These are phyloP conservation scores for Recurvirostra avosetta DNA, from an alignment of 2,113 vertebrate genomes.

Conservation along the genomic window DNA sequence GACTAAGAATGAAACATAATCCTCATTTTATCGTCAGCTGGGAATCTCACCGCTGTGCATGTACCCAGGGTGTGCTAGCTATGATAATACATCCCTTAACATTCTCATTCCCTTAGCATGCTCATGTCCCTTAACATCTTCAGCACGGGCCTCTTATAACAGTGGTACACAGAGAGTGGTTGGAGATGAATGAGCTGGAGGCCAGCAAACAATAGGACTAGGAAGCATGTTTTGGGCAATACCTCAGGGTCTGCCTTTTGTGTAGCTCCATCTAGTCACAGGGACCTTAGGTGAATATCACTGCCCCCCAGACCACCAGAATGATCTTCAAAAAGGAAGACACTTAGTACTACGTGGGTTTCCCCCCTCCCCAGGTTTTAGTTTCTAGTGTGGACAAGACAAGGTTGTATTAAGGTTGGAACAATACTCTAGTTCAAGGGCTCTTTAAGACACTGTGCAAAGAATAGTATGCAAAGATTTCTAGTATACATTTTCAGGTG, in stretches of 20 bases:
- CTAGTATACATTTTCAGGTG: neutral
- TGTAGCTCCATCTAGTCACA: neutral
- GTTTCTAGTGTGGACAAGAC: accelerated
- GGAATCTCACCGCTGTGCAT: neutral
- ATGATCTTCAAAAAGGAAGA: neutral
- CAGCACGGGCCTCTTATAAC: accelerated
- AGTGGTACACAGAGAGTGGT: accelerated
- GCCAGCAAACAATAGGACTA: neutral
- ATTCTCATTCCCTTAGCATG: neutral
- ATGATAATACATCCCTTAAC: neutral
- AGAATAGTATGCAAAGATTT: neutral
- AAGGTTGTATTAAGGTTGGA: neutral
- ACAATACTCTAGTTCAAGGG: neutral
- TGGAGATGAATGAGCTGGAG: neutral
- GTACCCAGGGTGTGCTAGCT: neutral
- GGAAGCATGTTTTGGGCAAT: neutral
- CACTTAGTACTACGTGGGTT: accelerated
- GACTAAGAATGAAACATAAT: neutral
- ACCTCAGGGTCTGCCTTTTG: neutral
- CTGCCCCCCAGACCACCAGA: neutral
- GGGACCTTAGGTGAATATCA: neutral
- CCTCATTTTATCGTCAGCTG: neutral
- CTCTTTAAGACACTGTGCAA: neutral
- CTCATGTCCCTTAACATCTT: neutral
- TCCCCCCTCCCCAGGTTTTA: neutral